These are phyloP conservation scores for Drosophila varians DNA, from an alignment of 1,140 invertebrate genomes.

Conservation along the genomic window DNA sequence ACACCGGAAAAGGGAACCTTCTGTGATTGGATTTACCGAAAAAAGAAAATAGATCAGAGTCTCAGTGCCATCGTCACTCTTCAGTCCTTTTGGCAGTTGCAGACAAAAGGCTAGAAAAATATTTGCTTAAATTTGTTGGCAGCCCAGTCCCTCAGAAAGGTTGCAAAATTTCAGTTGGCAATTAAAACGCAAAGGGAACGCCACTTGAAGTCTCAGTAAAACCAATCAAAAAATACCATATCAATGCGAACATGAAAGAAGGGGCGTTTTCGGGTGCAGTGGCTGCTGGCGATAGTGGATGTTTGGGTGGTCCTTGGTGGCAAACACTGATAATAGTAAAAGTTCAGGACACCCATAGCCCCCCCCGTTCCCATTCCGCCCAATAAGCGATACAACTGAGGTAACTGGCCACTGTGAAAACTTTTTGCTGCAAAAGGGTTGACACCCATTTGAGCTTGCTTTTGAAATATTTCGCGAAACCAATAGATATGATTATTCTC, in stretches of 20 bases:
- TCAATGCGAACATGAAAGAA: slow-evolving; percentile 32
- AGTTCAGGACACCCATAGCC: slow-evolving; percentile 27
- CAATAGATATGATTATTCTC: slow-evolving; percentile 17
- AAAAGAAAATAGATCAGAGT: slow-evolving; percentile 31
- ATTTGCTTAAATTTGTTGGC: slow-evolving; percentile 58
- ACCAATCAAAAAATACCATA: slow-evolving; percentile 79
- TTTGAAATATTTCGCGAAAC: slow-evolving; percentile 63
- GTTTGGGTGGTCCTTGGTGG: slow-evolving; percentile 10
- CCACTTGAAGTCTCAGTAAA: slow-evolving; percentile 58
- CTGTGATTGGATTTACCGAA: slow-evolving; percentile 43
- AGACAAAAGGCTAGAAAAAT: slow-evolving; percentile 65
- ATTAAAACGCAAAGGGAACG: slow-evolving; percentile 64
- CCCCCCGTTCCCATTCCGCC: neutral
- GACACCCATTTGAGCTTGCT: slow-evolving; percentile 61
- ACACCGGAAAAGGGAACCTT: neutral
- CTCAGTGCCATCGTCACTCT: slow-evolving; percentile 37
- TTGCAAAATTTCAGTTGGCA: slow-evolving; percentile 56
- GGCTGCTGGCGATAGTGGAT: neutral
- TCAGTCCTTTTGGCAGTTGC: slow-evolving; percentile 22
- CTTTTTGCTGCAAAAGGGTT: slow-evolving; percentile 59
- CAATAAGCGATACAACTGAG: slow-evolving; percentile 22
- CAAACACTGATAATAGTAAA: slow-evolving; percentile 62
- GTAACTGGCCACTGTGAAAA: slow-evolving; percentile 41
- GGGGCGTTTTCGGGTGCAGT: neutral
- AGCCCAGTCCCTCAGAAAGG: slow-evolving; percentile 3